These are phyloP conservation scores for Drosophila monieri DNA, from an alignment of 2,888 invertebrate species.

Conservation along the genomic window DNA sequence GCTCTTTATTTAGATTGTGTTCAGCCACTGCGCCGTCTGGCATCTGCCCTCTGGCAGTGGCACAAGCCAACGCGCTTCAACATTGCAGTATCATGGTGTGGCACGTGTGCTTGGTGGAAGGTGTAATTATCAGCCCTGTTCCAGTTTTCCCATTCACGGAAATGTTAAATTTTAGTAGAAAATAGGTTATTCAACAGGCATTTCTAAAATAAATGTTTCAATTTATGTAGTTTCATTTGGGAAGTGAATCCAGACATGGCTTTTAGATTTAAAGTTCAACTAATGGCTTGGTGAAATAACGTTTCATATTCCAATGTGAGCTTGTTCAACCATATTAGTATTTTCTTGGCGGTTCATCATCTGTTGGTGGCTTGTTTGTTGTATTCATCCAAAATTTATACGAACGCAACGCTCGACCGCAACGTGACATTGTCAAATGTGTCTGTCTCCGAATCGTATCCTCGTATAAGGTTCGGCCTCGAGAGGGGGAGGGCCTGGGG, in stretches of 20 bases:
- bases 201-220: too few species aligned
- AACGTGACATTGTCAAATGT: conserved; percentile 75
- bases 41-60: too few species aligned
- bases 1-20: conserved; percentile 43
- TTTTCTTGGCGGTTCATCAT: neutral
- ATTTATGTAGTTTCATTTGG: too few species aligned
- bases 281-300: neutral
- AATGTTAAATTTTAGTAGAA: neutral
- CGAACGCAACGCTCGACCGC: conserved; percentile 49
- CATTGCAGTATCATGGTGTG: neutral
- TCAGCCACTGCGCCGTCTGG: conserved; percentile 4
- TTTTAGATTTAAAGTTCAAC: neutral
- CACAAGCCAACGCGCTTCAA: neutral
- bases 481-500: neutral
- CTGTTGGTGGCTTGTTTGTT: conserved; percentile 20
- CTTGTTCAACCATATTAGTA: too few species aligned
- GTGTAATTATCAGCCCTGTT: neutral
- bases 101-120: neutral
- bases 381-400: conserved; percentile 61
- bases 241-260: too few species aligned
- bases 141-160: neutral
- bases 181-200: too few species aligned
- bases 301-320: neutral
- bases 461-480: neutral
- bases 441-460: conserved; percentile 17